These are phyloP conservation scores for Elaphurus davidianus DNA, from an alignment of 2,113 vertebrate genomes.

Conservation along the genomic window DNA sequence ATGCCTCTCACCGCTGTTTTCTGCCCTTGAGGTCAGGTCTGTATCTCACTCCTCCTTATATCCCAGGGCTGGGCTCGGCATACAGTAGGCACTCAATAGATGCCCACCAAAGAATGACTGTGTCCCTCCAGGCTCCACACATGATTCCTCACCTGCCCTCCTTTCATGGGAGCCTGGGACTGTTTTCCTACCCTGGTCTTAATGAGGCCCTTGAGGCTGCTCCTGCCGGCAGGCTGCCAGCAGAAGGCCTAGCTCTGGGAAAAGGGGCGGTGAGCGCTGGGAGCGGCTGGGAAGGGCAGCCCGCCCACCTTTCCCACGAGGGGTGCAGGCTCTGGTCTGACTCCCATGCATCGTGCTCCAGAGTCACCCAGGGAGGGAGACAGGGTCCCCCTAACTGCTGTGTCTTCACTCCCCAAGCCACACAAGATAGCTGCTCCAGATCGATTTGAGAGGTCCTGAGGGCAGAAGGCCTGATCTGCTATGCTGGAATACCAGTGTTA, in stretches of 20 bases:
- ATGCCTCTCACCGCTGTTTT: not conserved
- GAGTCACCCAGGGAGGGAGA: not conserved
- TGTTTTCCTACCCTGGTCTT: constrained; percentile 30
- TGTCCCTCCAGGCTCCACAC: not conserved
- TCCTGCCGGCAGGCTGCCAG: not conserved
- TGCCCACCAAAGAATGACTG: not conserved
- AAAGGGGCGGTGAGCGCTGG: not conserved
- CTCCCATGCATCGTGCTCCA: not conserved
- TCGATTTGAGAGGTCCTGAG: accelerated
- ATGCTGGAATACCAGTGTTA: too few species aligned
- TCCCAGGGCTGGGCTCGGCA: not conserved
- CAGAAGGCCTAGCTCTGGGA: constrained; percentile 30
- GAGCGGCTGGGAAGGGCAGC: not conserved
- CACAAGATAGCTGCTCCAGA: not conserved
- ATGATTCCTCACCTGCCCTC: constrained; percentile 12
- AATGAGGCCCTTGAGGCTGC: constrained; percentile 28
- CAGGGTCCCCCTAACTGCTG: not conserved
- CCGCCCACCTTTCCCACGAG: constrained; percentile 7
- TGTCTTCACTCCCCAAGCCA: not conserved
- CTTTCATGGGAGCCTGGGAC: constrained; percentile 7
- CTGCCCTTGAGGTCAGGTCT: not conserved
- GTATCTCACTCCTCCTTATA: not conserved
- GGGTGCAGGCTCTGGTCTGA: not conserved
- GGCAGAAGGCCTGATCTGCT: not conserved
- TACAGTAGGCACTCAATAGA: not conserved